phyloP scores from a whole-genome alignment of 1,140 invertebrate species.

The Frieseomelitta varia region DNA sequence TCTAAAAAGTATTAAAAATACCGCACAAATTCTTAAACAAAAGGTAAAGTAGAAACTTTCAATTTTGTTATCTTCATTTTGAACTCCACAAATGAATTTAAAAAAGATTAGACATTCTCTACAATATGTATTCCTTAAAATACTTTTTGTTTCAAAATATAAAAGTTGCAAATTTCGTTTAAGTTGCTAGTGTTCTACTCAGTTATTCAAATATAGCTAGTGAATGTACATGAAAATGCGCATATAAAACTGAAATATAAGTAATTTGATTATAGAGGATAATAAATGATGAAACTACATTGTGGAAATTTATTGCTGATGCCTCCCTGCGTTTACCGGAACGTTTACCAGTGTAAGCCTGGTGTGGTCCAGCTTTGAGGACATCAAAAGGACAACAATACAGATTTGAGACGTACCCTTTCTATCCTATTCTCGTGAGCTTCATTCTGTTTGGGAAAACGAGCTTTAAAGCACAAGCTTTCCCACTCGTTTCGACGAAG shows the following conservation, averaged over 20 bases:
- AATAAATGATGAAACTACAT: neutral
- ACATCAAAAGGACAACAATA: constrained; percentile 75
- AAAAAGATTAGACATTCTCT: neutral
- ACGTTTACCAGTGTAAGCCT: constrained; percentile 62
- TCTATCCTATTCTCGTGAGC: constrained; percentile 4
- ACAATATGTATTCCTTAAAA: neutral
- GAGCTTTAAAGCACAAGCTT: constrained; percentile 59
- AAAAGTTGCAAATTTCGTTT: too few relatives aligned
- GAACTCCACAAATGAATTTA: neutral
- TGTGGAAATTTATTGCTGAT: constrained; percentile 59
- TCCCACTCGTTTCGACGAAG: constrained; percentile 15
- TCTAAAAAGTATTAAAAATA: too few relatives aligned
- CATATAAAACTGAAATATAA: neutral
- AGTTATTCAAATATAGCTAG: neutral
- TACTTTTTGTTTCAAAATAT: too few relatives aligned
- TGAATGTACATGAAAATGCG: neutral
- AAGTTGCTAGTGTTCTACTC: too few relatives aligned
- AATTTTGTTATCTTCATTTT: neutral
- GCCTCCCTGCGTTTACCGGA: constrained; percentile 61
- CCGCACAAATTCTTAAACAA: too few relatives aligned
- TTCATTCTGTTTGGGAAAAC: constrained; percentile 59
- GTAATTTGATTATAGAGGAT: neutral
- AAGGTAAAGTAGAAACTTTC: neutral
- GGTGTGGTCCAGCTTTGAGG: constrained; percentile 66
- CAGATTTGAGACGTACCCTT: constrained; percentile 57